A percentile compares a stretch with the other conserved stretches of the same genome.
These are phyloP conservation scores for Gephyroberyx darwinii DNA, from an alignment of 2,797 vertebrate genomes.

Conservation along the genomic window DNA sequence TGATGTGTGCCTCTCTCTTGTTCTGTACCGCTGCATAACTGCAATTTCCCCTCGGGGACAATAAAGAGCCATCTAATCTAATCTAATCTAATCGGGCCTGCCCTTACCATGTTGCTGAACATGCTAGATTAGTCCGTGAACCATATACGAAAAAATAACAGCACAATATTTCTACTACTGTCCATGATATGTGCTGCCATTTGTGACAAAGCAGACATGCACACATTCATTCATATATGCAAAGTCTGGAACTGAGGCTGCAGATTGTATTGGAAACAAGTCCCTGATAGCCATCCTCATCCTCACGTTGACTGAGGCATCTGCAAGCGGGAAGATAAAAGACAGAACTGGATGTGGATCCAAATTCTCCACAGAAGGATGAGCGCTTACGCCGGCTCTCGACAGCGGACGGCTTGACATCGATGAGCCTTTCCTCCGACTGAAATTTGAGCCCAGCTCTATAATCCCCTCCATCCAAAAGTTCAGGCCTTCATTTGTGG, in stretches of 20 bases:
- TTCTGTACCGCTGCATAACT: too few species aligned
- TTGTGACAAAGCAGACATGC: slow-evolving; percentile 22
- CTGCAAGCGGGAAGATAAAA: slow-evolving; percentile 77
- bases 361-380: slow-evolving; percentile 73
- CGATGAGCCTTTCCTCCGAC: slow-evolving; percentile 61
- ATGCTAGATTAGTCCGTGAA: background rate
- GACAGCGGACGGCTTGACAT: slow-evolving; percentile 60
- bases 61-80: too few species aligned
- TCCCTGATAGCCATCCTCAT: slow-evolving; percentile 70
- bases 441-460: slow-evolving; percentile 64
- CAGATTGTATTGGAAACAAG: slow-evolving; percentile 40
- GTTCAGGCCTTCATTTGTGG: slow-evolving; percentile 50
- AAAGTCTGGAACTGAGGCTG: slow-evolving; percentile 50
- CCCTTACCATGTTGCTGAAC: background rate
- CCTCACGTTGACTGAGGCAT: slow-evolving; percentile 63
- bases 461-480: slow-evolving; percentile 70
- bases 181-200: background rate
- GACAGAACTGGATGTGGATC: slow-evolving; percentile 56
- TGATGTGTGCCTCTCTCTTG: too few species aligned
- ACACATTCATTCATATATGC: slow-evolving; percentile 20
- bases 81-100: too few species aligned
- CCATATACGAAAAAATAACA: background rate
- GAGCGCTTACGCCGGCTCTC: slow-evolving; percentile 62
- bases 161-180: too few species aligned
- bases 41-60: too few species aligned